Evolutionary conservation across 64 coral and sea anemone species (phyloP).

Genomic region (Hydrozoanthus tunicans): DNA sequence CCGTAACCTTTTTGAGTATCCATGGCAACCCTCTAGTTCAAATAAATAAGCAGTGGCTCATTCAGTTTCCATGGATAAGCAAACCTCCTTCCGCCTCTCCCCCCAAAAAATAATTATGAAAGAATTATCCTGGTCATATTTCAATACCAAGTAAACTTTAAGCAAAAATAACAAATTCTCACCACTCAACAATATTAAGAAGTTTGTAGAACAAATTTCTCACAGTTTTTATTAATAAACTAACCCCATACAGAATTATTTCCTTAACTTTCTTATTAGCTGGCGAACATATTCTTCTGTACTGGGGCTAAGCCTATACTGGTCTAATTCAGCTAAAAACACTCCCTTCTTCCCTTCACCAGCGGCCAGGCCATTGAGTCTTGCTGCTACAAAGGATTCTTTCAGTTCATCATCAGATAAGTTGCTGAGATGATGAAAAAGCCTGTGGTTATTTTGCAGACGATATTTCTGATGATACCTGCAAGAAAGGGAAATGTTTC

Average conservation of each 20-base stretch:
- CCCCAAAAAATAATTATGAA: too few relatives aligned
- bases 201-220: background rate
- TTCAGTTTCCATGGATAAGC: too few relatives aligned
- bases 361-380: slow-evolving; percentile 55
- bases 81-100: too few relatives aligned
- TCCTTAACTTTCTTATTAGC: slow-evolving; percentile 13
- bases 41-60: too few relatives aligned
- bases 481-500: background rate
- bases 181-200: background rate
- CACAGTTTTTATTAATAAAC: background rate
- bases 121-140: too few relatives aligned
- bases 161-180: too few relatives aligned
- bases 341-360: slow-evolving; percentile 5
- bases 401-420: slow-evolving; percentile 52
- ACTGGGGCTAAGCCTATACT: background rate
- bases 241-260: background rate
- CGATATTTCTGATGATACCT: slow-evolving; percentile 68
- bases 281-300: slow-evolving; percentile 10
- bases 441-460: background rate
- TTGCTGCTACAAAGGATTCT: slow-evolving; percentile 60
- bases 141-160: too few relatives aligned
- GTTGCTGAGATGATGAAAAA: slow-evolving; percentile 25
- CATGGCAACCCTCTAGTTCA: too few relatives aligned
- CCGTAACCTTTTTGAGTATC: too few relatives aligned
- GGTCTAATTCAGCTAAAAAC: slow-evolving; percentile 3